Base-by-base conservation (phyloP, 2,113 vertebrate species). In the Seriola aureovittata region DNA sequence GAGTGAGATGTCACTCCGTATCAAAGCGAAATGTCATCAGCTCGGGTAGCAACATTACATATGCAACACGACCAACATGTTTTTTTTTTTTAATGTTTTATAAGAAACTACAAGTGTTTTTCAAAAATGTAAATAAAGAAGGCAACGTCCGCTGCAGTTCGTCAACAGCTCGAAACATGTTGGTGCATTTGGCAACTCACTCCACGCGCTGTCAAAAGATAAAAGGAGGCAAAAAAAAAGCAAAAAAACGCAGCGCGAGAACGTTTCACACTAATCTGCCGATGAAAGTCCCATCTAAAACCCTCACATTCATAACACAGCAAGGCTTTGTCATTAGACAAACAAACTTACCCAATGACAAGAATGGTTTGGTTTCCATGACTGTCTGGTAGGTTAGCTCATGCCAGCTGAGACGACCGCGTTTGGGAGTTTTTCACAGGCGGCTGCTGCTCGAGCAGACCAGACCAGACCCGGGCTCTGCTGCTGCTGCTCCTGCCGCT, bases 331-430 rank as follows among this genome's bases (percentile, higher is more conserved):
- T 74, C 70, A 76, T 68, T 4, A 58, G 75, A 80, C 64, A 86
- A 71, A 81, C 73, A 89, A 95, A 95, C 95, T 96, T 85, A 96
- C 95, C 95, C 95, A 96, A 87, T 93, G 95, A 95, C 92, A 96
- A 86, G 93, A 95, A 96, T 32, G 95, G 95, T 93, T 96, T 96
- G 90, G 95, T 96, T 88, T 96, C 95, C 95, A 96, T 96, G 86
- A 91, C 91, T 78, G 90, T 57, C 82, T 85, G 64, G 81, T 80
- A 58, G 87, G 88, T 95, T 95, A 96, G 94, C 95, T 95, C 95
- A 96, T 96, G 91, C 95, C 95, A 92, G 95, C 94, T 93, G 92
- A 94, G 86, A 84, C 90, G 73, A 85, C 77, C 91, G 89, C 89
- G 88, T 89, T 91, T 21, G 84, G 85, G 81, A 88, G 83, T 91